A percentile compares a stretch with the other conserved stretches of the same genome.
These are phyloP conservation scores for Maniola jurtina DNA, from an alignment of 1,140 invertebrate species.

Conservation along the genomic window DNA sequence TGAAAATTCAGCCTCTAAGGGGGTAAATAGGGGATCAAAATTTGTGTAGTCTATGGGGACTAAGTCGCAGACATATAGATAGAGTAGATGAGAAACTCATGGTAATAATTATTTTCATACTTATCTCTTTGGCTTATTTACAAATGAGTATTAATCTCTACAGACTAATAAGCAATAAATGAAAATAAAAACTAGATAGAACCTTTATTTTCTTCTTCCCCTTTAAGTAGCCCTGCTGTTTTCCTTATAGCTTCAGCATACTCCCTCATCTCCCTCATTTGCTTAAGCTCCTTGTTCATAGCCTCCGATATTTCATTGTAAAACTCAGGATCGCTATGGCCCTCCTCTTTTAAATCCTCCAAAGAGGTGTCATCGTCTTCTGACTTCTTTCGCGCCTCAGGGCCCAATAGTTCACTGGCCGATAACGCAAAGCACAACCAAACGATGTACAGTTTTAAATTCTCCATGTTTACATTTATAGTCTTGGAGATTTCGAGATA, in stretches of 20 bases:
- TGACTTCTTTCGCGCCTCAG: conserved; percentile 44
- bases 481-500: conserved; percentile 14
- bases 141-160: too few relatives aligned
- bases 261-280: conserved; percentile 49
- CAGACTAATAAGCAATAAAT: too few relatives aligned
- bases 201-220: conserved; percentile 48
- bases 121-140: too few relatives aligned
- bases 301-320: conserved; percentile 45
- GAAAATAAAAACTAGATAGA: not conserved
- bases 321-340: conserved; percentile 20
- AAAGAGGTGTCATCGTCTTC: conserved; percentile 46
- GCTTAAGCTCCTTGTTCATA: conserved; percentile 38
- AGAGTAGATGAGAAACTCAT: too few relatives aligned
- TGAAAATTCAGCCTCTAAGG: too few relatives aligned
- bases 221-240: conserved; percentile 36
- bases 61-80: too few relatives aligned
- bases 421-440: conserved; percentile 51
- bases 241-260: conserved; percentile 50
- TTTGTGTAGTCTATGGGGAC: too few relatives aligned
- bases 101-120: too few relatives aligned
- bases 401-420: conserved; percentile 55
- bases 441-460: conserved; percentile 49
- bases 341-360: conserved; percentile 27
- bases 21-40: too few relatives aligned
- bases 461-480: conserved; percentile 41